Base-by-base conservation (phyloP, 1,140 invertebrate genomes). In the Brachionus plicatilis region DNA sequence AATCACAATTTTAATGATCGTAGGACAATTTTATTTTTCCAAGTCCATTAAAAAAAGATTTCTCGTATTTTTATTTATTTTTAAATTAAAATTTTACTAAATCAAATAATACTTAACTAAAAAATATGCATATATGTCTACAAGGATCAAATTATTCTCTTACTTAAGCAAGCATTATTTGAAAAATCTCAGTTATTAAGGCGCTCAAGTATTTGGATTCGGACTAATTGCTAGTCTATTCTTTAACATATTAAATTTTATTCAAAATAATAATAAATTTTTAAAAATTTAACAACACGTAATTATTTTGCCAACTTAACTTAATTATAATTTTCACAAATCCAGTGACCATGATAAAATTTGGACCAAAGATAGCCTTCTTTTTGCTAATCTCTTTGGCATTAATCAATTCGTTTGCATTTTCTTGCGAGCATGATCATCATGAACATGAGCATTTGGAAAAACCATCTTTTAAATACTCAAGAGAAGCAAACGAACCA, bases 381-480 rank as follows among this genome's bases (percentile, higher is more conserved):
- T 20, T 24, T 24, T 24, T 60, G n/a, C 5, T 60, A 20, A 27
- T 60, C 17, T 27, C 1, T 60, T 60, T 17, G 17, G 5, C 20
- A 20, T 20, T 60, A 9, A 60, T 60, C 20, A 60, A 20, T 20
- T 60, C 20, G 53, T 3, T 1, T 24, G 17, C 20, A 43, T 17
- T 17, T 43, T 37, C 33, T n/a, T 17, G 4, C 12, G 27, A 68
- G 3, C 66, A 68, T 33, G 66, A 41, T 17, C 66, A 68, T 33
- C 66, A 68, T 68, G 37, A 41, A 72, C 29, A 72, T 11, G 68
- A 29, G 12, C 66, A 68, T 33, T 9, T 20, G 8, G 68, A 72
- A 72, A 72, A 43, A n/a, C 68, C 68, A 17, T 72, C 68, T 41
- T 72, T 72, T 43, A 72, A 72, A 72, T 72, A 72, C 33, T 72